phyloP scores from a whole-genome alignment of 2,797 vertebrate species.

The Onychomys arenicola region DNA sequence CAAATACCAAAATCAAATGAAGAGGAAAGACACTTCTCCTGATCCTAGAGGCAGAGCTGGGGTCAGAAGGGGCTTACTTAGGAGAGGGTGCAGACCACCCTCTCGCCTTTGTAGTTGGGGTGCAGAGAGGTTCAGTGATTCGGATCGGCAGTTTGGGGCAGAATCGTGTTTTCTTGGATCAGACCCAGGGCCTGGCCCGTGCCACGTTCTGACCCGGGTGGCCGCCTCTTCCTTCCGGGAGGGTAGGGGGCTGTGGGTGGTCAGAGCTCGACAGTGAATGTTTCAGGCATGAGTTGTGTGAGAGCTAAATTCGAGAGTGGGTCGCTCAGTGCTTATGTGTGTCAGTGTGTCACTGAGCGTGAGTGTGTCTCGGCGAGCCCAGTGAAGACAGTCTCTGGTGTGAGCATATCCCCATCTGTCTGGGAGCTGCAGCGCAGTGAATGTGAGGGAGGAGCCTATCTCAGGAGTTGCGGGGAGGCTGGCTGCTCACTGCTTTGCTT shows the following conservation, averaged over 20 bases:
- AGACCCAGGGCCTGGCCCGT: not conserved
- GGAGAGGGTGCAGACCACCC: not conserved
- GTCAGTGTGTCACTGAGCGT: conserved; percentile 71
- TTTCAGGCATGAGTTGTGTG: not conserved
- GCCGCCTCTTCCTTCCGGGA: not conserved
- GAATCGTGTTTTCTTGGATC: conserved; percentile 25
- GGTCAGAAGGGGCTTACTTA: not conserved
- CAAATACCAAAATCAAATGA: not conserved
- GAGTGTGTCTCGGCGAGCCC: conserved; percentile 21
- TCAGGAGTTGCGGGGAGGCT: not conserved
- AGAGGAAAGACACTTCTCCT: not conserved
- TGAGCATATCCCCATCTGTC: conserved; percentile 67
- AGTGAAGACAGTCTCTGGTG: conserved; percentile 7
- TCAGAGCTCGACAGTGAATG: not conserved
- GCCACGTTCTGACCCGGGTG: not conserved
- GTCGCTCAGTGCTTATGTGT: conserved; percentile 50
- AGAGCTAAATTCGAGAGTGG: not conserved
- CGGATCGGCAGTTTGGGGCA: not conserved
- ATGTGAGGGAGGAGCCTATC: not conserved
- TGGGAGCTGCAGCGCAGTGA: not conserved
- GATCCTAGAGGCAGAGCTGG: not conserved
- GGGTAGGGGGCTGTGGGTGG: not conserved
- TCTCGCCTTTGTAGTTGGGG: not conserved
- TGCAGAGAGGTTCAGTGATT: not conserved
- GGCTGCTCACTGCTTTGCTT: not conserved